phyloP scores from a whole-genome alignment of 2,888 invertebrate species.

The Lomographa bimaculata region DNA sequence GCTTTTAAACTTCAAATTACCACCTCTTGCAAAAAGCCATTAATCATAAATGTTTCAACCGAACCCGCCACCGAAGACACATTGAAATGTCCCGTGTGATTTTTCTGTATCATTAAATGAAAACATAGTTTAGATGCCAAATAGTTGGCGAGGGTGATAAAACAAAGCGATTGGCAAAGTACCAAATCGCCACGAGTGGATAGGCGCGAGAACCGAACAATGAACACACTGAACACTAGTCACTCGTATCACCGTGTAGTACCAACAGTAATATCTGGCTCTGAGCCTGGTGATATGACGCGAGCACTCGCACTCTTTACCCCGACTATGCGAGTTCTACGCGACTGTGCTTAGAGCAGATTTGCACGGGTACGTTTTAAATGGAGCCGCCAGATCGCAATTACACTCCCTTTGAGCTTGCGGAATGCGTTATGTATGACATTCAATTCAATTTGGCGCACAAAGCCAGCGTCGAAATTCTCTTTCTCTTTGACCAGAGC shows the following conservation, averaged over 20 bases:
- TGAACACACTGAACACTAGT: slow-evolving; percentile 25
- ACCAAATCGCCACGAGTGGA: slow-evolving; percentile 77
- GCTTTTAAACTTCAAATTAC: no score
- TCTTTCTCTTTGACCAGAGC: slow-evolving; percentile 72
- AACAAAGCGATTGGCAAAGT: slow-evolving; percentile 77
- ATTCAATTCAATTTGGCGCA: slow-evolving; percentile 77
- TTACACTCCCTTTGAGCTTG: slow-evolving; percentile 79
- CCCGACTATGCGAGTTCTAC: slow-evolving; percentile 29
- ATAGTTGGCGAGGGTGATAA: slow-evolving; percentile 74
- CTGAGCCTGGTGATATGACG: no score
- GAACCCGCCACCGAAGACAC: slow-evolving; percentile 48
- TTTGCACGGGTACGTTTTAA: slow-evolving; percentile 78
- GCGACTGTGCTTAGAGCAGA: slow-evolving; percentile 59
- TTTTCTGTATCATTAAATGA: slow-evolving; percentile 76
- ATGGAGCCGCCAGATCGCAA: slow-evolving; percentile 76
- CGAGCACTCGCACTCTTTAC: slow-evolving; percentile 16
- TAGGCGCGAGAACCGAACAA: slow-evolving; percentile 47
- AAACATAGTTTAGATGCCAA: slow-evolving; percentile 79
- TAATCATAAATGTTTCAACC: slow-evolving; percentile 17
- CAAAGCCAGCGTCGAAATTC: slow-evolving; percentile 74
- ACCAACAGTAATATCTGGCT: slow-evolving; percentile 4
- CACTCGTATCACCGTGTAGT: slow-evolving; percentile 34
- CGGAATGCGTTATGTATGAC: slow-evolving; percentile 76
- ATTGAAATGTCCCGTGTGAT: slow-evolving; percentile 66
- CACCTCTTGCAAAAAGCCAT: slow-evolving; percentile 26